Percentiles rank a stretch among this genome's conserved stretches.
phyloP scores from a whole-genome alignment of 2,797 vertebrate species.

The Aldrovandia affinis region DNA sequence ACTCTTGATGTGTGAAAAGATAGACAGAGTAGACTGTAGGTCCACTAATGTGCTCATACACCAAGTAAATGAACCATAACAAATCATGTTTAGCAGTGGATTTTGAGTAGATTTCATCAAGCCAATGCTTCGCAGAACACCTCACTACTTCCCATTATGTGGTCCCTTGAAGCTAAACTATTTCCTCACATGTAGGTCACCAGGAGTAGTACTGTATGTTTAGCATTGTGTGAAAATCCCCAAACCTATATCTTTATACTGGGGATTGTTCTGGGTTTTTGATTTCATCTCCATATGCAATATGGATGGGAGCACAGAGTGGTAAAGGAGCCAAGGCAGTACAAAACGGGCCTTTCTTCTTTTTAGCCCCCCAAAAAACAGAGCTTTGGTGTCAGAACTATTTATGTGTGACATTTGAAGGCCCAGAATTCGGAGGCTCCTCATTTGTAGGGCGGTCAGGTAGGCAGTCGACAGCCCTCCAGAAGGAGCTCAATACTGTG shows the following conservation, averaged over 20 bases:
- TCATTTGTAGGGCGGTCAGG: conserved; percentile 81
- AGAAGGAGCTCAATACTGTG: conserved; percentile 67
- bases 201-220: conserved; percentile 5
- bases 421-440: conserved; percentile 62
- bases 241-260: conserved; percentile 14
- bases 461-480: conserved; percentile 68
- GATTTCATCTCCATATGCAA: conserved; percentile 23
- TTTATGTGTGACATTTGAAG: conserved; percentile 68
- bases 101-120: neutral
- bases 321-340: neutral
- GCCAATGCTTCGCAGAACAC: neutral
- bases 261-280: conserved; percentile 8
- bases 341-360: conserved; percentile 48
- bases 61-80: neutral
- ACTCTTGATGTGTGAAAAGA: neutral
- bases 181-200: conserved; percentile 14
- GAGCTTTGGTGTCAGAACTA: conserved; percentile 70
- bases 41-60: neutral
- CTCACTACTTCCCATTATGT: neutral
- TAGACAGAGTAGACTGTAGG: neutral
- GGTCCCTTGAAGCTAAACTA: neutral
- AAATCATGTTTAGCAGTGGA: conserved; percentile 4
- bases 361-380: conserved; percentile 56
- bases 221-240: neutral
- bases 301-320: conserved; percentile 1